A percentile compares a stretch with the other conserved stretches of the same genome.
Evolutionary conservation across 2,797 vertebrate genomes (phyloP).

Genomic region (Trematomus bernacchii): DNA sequence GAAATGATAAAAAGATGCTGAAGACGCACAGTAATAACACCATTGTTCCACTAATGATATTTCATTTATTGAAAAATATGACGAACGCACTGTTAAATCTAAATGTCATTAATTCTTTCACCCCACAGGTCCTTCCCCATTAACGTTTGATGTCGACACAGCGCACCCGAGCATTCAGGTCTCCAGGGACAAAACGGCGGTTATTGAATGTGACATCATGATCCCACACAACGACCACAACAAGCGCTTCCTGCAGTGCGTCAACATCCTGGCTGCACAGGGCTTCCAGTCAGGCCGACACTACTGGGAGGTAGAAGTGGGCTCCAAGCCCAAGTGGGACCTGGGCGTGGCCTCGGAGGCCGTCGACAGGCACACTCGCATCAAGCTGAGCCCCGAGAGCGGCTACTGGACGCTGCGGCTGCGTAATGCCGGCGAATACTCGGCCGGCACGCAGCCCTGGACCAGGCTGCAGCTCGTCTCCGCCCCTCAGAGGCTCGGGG

Average conservation of each 20-base stretch:
- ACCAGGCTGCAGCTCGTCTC: conserved; percentile 74
- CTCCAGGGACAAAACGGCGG: conserved; percentile 85
- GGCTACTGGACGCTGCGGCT: conserved; percentile 91
- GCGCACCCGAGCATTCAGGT: conserved; percentile 88
- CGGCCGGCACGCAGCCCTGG: conserved; percentile 87
- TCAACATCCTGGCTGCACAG: conserved; percentile 86
- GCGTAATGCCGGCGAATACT: conserved; percentile 82
- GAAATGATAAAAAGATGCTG: conserved; percentile 11
- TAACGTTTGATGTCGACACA: conserved; percentile 88
- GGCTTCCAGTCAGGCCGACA: conserved; percentile 84
- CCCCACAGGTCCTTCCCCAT: conserved; percentile 80
- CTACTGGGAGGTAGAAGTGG: conserved; percentile 93
- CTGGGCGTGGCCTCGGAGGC: conserved; percentile 87
- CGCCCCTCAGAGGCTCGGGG: conserved; percentile 77
- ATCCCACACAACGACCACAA: conserved; percentile 50
- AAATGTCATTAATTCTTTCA: conserved; percentile 36
- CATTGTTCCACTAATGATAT: conserved; percentile 15
- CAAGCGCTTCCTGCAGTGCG: conserved; percentile 87
- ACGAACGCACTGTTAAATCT: neutral
- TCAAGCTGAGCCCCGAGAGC: conserved; percentile 87
- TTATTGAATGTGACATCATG: conserved; percentile 77
- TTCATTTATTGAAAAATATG: conserved; percentile 16
- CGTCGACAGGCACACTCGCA: conserved; percentile 80
- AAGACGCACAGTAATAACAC: neutral
- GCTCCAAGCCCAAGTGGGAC: conserved; percentile 90